Evolutionary conservation across 2,888 invertebrate genomes (phyloP).

Genomic region (Agrotis segetum): DNA sequence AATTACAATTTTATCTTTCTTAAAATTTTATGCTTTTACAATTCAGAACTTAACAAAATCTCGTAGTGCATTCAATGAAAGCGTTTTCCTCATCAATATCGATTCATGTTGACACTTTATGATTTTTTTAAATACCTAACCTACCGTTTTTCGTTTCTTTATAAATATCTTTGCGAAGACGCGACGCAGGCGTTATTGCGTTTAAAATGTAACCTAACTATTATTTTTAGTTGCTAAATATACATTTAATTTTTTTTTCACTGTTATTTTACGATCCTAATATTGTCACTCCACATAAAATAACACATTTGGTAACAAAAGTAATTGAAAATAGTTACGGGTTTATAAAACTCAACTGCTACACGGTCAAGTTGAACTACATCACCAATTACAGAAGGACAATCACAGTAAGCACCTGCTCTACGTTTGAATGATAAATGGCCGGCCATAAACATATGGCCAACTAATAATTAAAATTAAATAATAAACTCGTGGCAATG

Average conservation of each 20-base stretch:
- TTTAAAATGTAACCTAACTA: no score
- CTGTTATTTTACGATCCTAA: background rate
- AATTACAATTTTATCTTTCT: background rate
- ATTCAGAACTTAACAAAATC: background rate
- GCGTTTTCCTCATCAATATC: background rate
- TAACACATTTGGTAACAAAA: no score
- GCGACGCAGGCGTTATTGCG: no score
- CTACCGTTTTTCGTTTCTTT: no score
- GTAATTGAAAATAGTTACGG: no score
- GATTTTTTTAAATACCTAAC: no score
- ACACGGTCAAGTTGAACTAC: conserved; percentile 40
- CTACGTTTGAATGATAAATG: conserved; percentile 26
- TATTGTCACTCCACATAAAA: no score
- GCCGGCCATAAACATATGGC: conserved; percentile 23
- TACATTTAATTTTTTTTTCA: background rate
- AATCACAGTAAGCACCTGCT: conserved; percentile 36
- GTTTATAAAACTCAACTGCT: background rate
- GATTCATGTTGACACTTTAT: background rate
- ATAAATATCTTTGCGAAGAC: no score
- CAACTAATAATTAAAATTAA: conserved; percentile 23
- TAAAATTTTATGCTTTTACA: background rate
- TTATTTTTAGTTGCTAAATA: background rate
- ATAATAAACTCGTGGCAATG: conserved; percentile 12
- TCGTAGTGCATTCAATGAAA: background rate
- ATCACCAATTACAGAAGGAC: conserved; percentile 34